Base-by-base conservation (phyloP, 35 echinoderm and acorn worm genomes). In the Patiria miniata region DNA sequence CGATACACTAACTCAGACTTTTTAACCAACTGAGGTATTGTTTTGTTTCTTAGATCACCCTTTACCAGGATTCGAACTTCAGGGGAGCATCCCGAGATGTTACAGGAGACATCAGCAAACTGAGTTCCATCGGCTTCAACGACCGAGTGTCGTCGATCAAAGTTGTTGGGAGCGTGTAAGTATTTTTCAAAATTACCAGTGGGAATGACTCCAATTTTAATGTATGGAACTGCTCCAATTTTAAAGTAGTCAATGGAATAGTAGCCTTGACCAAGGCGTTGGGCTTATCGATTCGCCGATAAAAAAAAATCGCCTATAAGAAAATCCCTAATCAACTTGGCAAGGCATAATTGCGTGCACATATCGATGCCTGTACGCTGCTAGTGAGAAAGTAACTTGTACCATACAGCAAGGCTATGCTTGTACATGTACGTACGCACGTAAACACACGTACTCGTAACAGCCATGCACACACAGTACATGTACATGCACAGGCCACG, bases 101-200 rank as follows among this genome's bases (percentile, higher is more conserved):
- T 19, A 83, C 80, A 26, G 32, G 7, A 47, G 51, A 83, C 32
- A 37, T 53, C 30, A 19, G 15, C 16, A 57, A 57, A 29, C 47
- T 83, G 4, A 52, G 18, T 17, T 52, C 39, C 17, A 83, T 83
- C 26, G 80, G 80, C n/a, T 83, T 83, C 47, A 83, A 83, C 29
- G 21, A 83, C 32, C 51, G 80, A 32, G 16, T 82, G 29, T 82
- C 80, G 10, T 82, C 80, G 0, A 82, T 82, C 42, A 82, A 51
- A 30, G 80, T 82, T 23, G 10, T 50, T 21, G 80, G 80, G 4
- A 82, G 80, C 51, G 80, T 82, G 80, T 82, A 82, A 52, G 80
- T 80, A 80, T n/a, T n/a, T n/a, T n/a, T 47, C 42, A 47, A 47
- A 47, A 47, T 6, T 47, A 47, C 4, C 42, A 47, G 12, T 12